Evolutionary conservation across 1,140 invertebrate species (phyloP).

Genomic region (Tetramorium simillimum): DNA sequence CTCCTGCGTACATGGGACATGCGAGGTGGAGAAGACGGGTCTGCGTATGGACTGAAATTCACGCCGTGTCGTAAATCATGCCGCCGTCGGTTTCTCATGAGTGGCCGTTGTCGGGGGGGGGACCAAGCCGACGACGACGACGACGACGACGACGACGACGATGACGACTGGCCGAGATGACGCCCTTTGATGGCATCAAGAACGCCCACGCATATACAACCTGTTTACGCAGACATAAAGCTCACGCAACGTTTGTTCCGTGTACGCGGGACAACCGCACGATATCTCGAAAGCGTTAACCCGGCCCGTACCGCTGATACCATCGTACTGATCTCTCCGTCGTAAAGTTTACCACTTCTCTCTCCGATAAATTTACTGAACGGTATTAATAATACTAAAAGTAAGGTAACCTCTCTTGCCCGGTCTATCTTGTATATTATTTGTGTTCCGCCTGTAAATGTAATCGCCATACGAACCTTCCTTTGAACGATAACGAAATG

Average conservation of each 20-base stretch:
- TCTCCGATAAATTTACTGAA: background rate
- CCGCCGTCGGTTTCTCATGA: conserved; percentile 38
- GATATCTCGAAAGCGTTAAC: conserved; percentile 36
- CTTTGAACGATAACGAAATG: background rate
- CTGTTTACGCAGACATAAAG: conserved; percentile 62
- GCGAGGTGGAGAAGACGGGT: background rate
- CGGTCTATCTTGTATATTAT: background rate
- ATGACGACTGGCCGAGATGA: background rate
- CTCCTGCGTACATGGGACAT: background rate
- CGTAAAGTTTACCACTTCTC: background rate
- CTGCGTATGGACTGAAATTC: conserved; percentile 43
- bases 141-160: conserved; percentile 36
- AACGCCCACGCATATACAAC: conserved; percentile 55
- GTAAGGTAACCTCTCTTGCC: background rate
- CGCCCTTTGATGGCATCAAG: conserved; percentile 17
- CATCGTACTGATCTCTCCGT: background rate
- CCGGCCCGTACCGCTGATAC: background rate
- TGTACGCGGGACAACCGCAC: conserved; percentile 9
- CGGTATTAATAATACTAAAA: background rate
- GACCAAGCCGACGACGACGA: conserved; percentile 40
- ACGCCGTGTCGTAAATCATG: conserved; percentile 48
- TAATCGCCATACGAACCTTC: background rate
- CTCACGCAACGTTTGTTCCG: conserved; percentile 24
- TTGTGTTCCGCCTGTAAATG: background rate
- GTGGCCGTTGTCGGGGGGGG: background rate